A percentile compares a stretch with the other conserved stretches of the same genome.
phyloP scores from a whole-genome alignment of 2,888 invertebrate genomes.

The Ochropleura plecta region DNA sequence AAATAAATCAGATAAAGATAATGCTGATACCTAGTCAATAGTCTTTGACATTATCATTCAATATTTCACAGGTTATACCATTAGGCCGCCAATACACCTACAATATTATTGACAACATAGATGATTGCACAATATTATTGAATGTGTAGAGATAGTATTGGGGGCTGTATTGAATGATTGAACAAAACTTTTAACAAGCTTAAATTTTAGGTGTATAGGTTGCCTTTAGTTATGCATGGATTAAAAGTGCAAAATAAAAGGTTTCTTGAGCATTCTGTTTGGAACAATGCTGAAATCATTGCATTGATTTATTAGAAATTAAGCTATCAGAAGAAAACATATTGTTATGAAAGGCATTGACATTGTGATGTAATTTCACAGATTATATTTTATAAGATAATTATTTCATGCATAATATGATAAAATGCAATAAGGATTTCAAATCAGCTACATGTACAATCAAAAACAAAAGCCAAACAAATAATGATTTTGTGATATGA shows the following conservation, averaged over 20 bases:
- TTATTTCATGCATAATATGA: neutral
- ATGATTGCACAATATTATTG: too few species aligned
- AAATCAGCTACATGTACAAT: neutral
- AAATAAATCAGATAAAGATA: neutral
- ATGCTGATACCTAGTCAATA: neutral
- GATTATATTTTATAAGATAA: neutral
- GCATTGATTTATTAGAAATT: neutral
- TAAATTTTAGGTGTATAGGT: too few species aligned
- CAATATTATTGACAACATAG: too few species aligned
- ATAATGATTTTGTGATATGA: neutral
- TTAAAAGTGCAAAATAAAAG: neutral
- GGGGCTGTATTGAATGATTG: too few species aligned
- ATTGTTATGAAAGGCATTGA: neutral
- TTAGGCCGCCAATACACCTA: too few species aligned
- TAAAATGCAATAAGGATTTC: neutral
- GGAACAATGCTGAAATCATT: neutral
- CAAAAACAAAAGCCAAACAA: constrained; percentile 2
- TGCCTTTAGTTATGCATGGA: too few species aligned
- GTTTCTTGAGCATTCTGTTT: too few species aligned
- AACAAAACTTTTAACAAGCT: too few species aligned
- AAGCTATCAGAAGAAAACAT: neutral
- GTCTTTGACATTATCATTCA: neutral
- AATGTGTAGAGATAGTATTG: too few species aligned
- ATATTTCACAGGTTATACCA: neutral
- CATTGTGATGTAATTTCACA: neutral